phyloP scores from a whole-genome alignment of 2,113 vertebrate genomes.

The Platichthys flesus region DNA sequence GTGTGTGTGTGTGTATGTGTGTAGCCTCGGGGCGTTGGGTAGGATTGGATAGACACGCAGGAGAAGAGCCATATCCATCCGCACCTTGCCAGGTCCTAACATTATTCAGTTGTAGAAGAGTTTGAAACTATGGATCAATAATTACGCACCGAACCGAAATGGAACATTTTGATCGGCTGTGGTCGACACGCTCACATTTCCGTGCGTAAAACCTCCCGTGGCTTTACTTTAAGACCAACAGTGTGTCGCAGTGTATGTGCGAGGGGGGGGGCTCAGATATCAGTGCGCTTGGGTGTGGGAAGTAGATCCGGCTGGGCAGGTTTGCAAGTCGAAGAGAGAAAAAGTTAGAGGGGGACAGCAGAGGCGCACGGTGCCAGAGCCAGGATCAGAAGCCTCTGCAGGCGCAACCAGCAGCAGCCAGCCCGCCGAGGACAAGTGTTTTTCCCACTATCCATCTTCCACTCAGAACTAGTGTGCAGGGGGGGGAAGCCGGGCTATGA shows the following conservation, averaged over 20 bases:
- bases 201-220: not conserved
- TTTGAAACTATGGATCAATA: not conserved
- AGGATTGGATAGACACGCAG: conserved; percentile 22
- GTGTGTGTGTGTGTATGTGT: conserved; percentile 37
- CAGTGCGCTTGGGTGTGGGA: conserved; percentile 54
- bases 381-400: conserved; percentile 42
- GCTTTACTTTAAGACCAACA: not conserved
- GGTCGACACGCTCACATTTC: not conserved
- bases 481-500: conserved; percentile 70
- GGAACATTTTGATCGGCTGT: not conserved
- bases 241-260: not conserved
- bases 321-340: conserved; percentile 74
- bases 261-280: conserved; percentile 3
- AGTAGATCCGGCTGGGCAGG: conserved; percentile 79
- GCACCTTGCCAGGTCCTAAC: conserved; percentile 27
- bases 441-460: not conserved
- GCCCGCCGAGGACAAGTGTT: conserved; percentile 8
- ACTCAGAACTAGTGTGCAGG: not conserved
- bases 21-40: conserved; percentile 56
- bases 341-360: conserved; percentile 73
- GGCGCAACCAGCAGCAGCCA: not conserved
- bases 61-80: conserved; percentile 60
- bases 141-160: not conserved
- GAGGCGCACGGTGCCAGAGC: conserved; percentile 75
- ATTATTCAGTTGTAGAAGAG: not conserved